phyloP scores from a whole-genome alignment of 2,888 invertebrate genomes.

The Sympetrum striolatum region DNA sequence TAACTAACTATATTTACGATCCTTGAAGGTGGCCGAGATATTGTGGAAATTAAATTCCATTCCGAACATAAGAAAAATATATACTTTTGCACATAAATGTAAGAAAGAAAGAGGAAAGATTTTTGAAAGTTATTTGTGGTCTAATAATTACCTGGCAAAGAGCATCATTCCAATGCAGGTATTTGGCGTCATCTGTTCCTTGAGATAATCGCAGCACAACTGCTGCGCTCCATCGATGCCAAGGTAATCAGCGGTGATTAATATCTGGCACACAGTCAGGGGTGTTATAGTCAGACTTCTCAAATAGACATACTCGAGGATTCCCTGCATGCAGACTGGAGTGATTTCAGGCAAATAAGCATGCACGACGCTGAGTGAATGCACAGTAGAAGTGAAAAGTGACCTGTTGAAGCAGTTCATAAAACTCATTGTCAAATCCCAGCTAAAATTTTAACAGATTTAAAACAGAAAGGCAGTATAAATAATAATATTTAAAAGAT shows the following conservation, averaged over 20 bases:
- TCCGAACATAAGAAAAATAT: too few species aligned
- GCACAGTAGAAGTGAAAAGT: constrained; percentile 81
- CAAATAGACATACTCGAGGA: constrained; percentile 86
- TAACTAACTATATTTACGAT: too few species aligned
- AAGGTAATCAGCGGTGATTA: constrained; percentile 88
- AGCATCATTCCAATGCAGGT: constrained; percentile 86
- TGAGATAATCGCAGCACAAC: constrained; percentile 80
- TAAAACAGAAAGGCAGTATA: too few species aligned
- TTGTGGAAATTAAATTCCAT: too few species aligned
- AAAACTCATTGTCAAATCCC: too few species aligned
- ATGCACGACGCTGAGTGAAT: constrained; percentile 71
- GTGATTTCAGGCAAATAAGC: constrained; percentile 79
- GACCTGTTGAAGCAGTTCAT: constrained; percentile 63
- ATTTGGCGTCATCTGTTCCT: constrained; percentile 70
- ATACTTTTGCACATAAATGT: too few species aligned
- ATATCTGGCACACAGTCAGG: constrained; percentile 80
- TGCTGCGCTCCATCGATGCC: constrained; percentile 82
- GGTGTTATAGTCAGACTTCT: constrained; percentile 76
- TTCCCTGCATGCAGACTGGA: constrained; percentile 75
- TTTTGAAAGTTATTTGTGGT: neutral
- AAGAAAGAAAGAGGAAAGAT: too few species aligned
- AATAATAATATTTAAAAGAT: too few species aligned
- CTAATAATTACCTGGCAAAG: constrained; percentile 71
- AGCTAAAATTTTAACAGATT: too few species aligned
- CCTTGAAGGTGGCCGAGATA: too few species aligned